Conservation (phyloP, 2,888 invertebrate genomes). For the Unio delphinus region DNA sequence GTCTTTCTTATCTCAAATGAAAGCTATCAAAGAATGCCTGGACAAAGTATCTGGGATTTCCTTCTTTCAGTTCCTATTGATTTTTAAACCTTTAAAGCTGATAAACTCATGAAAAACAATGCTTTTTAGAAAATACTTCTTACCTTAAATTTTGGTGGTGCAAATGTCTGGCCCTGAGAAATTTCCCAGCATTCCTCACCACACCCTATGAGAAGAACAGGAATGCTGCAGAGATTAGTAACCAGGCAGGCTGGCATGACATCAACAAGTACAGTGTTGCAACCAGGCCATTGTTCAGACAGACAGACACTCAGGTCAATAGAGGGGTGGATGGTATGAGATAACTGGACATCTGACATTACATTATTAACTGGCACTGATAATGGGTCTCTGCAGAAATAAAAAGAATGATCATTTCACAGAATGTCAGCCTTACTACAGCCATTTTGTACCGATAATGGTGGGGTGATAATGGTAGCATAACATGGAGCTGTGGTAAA, state of each 20-base stretch:
- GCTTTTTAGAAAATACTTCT: conserved; percentile 7
- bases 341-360: neutral
- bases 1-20: too few relatives aligned
- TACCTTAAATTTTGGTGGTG: conserved; percentile 78
- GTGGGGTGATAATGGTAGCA: too few relatives aligned
- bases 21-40: too few relatives aligned
- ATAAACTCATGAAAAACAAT: neutral
- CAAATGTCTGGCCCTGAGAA: conserved; percentile 61
- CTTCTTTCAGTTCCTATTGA: too few relatives aligned
- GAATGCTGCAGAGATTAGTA: conserved; percentile 79
- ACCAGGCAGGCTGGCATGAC: conserved; percentile 84
- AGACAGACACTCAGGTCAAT: conserved; percentile 70
- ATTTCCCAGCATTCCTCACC: conserved; percentile 70
- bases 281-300: conserved; percentile 70
- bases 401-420: neutral
- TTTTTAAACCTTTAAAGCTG: too few relatives aligned
- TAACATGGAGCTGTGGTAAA: too few relatives aligned
- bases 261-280: conserved; percentile 79
- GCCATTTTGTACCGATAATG: too few relatives aligned
- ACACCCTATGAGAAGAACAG: conserved; percentile 75
- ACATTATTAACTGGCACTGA: neutral
- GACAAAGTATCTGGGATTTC: too few relatives aligned
- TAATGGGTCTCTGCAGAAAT: conserved; percentile 6
- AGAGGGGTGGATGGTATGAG: conserved; percentile 38
- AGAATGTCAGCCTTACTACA: neutral